Percentiles rank a stretch among this genome's conserved stretches.
phyloP scores from a whole-genome alignment of 1,140 invertebrate genomes.

The Papilio machaon region DNA sequence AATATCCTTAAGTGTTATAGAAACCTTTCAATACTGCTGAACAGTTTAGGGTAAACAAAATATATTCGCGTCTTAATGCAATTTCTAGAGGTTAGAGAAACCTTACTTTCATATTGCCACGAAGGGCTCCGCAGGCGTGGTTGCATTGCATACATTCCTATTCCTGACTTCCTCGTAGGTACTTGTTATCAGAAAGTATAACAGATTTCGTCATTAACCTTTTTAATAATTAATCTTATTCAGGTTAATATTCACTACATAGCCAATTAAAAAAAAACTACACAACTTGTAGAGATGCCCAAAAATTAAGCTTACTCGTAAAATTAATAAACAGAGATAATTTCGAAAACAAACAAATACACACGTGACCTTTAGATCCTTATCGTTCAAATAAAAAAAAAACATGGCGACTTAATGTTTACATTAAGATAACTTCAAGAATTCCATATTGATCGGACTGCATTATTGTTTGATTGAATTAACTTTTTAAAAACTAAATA shows the following conservation, averaged over 20 bases:
- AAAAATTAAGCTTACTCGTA: neutral
- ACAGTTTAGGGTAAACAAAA: conserved; percentile 24
- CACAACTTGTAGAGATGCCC: no score
- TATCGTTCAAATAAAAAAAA: neutral
- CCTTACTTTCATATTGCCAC: conserved; percentile 49
- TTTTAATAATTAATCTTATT: conserved; percentile 5
- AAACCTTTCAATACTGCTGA: conserved; percentile 7
- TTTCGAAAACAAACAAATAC: neutral
- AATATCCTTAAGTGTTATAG: neutral
- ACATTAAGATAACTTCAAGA: conserved; percentile 7
- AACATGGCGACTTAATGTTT: neutral
- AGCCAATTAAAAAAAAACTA: neutral
- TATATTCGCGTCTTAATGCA: conserved; percentile 49
- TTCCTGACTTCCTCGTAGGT: conserved; percentile 58
- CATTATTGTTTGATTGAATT: neutral
- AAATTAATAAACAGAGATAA: neutral
- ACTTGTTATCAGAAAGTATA: conserved; percentile 45
- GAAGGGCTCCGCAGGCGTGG: conserved; percentile 61
- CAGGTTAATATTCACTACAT: neutral
- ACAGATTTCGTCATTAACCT: conserved; percentile 37
- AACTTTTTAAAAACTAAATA: neutral
- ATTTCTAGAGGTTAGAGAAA: conserved; percentile 49
- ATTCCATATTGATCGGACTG: neutral
- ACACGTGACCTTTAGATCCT: neutral
- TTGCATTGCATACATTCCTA: conserved; percentile 50